These are phyloP conservation scores for Drosophila willistoni DNA, from an alignment of 1,140 invertebrate species.

Conservation along the genomic window DNA sequence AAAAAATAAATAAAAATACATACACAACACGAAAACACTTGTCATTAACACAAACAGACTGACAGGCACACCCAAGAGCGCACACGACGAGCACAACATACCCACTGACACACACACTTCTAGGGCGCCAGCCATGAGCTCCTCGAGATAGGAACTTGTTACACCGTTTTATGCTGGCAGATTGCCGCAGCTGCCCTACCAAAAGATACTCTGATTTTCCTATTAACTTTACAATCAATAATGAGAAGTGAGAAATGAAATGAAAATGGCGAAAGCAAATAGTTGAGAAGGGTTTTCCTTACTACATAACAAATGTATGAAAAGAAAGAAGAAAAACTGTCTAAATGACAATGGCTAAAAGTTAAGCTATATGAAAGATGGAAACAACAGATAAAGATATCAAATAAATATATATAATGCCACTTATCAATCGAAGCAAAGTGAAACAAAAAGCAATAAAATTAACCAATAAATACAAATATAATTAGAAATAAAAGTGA, in stretches of 20 bases:
- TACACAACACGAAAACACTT: constrained; percentile 70
- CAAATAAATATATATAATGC: too few relatives aligned
- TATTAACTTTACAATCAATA: not conserved
- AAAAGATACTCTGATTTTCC: not conserved
- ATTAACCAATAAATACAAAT: not conserved
- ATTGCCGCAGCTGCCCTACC: constrained; percentile 23
- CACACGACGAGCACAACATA: constrained; percentile 8
- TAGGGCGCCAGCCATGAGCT: constrained; percentile 44
- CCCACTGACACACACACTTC: constrained; percentile 14
- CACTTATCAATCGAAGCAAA: too few relatives aligned
- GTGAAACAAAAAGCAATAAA: too few relatives aligned
- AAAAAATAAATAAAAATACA: constrained; percentile 50
- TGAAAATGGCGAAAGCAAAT: not conserved
- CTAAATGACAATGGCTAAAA: not conserved
- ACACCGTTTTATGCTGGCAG: constrained; percentile 31
- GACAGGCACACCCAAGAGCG: constrained; percentile 2
- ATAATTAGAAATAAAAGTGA: not conserved
- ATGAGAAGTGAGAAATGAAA: not conserved
- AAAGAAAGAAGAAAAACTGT: not conserved
- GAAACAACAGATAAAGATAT: too few relatives aligned
- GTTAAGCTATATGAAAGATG: not conserved
- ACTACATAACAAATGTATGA: not conserved
- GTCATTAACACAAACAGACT: constrained; percentile 72
- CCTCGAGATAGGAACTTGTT: constrained; percentile 15
- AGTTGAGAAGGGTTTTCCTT: not conserved